Conservation (phyloP, 2,888 invertebrate genomes). For the Eupithecia dodoneata region DNA sequence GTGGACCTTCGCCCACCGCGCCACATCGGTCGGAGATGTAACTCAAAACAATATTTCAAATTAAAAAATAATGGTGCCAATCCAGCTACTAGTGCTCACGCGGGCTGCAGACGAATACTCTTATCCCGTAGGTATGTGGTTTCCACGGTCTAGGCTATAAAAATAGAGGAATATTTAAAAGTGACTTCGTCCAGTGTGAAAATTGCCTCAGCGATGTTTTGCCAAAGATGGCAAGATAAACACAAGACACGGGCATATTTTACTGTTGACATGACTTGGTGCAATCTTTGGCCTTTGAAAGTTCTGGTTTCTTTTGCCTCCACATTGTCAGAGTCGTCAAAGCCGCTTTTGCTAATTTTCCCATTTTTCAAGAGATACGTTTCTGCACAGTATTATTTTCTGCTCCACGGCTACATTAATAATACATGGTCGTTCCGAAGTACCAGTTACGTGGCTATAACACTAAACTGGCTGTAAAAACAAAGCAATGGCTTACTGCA, state of each 20-base stretch:
- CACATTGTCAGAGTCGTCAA: neutral
- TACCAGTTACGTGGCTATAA: conserved; percentile 41
- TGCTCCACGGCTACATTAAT: conserved; percentile 44
- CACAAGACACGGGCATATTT: too few relatives aligned
- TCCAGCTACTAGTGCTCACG: neutral
- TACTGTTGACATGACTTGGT: too few relatives aligned
- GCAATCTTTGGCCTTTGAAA: neutral
- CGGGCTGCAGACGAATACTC: neutral
- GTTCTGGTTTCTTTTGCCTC: neutral
- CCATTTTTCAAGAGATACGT: neutral
- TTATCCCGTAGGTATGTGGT: neutral
- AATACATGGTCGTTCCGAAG: conserved; percentile 47
- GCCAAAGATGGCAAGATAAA: too few relatives aligned
- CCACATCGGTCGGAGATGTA: too few relatives aligned
- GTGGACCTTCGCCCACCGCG: too few relatives aligned
- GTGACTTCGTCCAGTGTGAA: too few relatives aligned
- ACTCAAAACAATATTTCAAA: neutral
- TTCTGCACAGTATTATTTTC: conserved; percentile 18
- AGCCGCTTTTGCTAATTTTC: neutral
- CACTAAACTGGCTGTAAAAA: conserved; percentile 41
- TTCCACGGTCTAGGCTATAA: neutral
- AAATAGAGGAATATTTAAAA: too few relatives aligned
- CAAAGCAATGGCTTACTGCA: conserved; percentile 38
- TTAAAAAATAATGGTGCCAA: neutral
- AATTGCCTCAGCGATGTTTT: too few relatives aligned